Evolutionary conservation across 2,888 invertebrate genomes (phyloP).

Genomic region (Microctonus hyperodae): DNA sequence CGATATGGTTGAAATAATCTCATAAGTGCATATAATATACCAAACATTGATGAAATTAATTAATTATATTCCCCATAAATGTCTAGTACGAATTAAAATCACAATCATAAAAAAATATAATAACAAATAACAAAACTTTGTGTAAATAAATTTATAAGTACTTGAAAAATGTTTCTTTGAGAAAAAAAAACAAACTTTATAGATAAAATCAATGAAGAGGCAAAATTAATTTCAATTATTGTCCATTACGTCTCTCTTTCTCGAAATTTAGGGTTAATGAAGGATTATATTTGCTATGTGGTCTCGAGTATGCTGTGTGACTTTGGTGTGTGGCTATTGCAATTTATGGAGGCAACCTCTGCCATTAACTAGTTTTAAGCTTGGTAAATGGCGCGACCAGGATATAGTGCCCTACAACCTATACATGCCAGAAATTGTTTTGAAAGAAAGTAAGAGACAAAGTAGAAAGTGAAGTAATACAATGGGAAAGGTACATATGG

Average conservation of each 20-base stretch:
- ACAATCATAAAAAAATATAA: too few relatives aligned
- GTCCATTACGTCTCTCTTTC: not conserved
- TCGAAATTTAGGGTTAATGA: not conserved
- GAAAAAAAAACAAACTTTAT: too few relatives aligned
- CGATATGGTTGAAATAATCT: too few relatives aligned
- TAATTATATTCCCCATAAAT: too few relatives aligned
- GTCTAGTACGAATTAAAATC: too few relatives aligned
- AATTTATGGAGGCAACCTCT: constrained; percentile 52
- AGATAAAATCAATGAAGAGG: not conserved
- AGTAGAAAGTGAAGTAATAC: not conserved
- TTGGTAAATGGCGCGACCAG: constrained; percentile 39
- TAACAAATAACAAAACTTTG: too few relatives aligned
- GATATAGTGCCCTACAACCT: constrained; percentile 1
- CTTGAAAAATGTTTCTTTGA: too few relatives aligned
- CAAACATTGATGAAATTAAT: too few relatives aligned
- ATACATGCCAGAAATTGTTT: not conserved
- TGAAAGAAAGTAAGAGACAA: constrained; percentile 2
- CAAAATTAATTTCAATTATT: not conserved
- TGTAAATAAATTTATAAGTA: too few relatives aligned
- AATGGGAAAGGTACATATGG: not conserved
- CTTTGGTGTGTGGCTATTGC: constrained; percentile 40
- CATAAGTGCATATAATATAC: too few relatives aligned
- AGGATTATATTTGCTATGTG: not conserved
- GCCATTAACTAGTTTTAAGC: constrained; percentile 59
- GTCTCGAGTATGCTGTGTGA: not conserved